Conservation (phyloP, 2,797 vertebrate species). For the Falco naumanni region DNA sequence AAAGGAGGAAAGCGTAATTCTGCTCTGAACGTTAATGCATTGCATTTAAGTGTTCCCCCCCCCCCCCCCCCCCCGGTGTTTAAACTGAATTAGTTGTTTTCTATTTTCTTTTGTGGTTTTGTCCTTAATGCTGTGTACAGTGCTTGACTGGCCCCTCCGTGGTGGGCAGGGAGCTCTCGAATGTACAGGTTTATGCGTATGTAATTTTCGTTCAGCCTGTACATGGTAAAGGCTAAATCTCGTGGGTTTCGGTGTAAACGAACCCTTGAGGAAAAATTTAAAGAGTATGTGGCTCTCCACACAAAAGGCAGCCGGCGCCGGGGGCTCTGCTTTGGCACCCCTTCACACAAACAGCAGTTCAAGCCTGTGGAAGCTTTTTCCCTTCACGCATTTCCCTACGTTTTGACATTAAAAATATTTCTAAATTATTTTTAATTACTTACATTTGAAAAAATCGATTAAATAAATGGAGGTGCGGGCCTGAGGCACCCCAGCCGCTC, state of each 20-base stretch:
- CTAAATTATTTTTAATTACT: rapidly evolving
- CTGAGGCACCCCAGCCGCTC: no score
- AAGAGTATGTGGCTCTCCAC: not conserved
- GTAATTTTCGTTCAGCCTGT: not conserved
- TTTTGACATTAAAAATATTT: not conserved
- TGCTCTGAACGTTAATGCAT: no score
- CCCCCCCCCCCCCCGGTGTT: not conserved
- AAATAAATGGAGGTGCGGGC: not conserved
- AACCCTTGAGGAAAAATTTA: not conserved
- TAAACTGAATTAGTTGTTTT: not conserved
- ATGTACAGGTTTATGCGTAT: rapidly evolving
- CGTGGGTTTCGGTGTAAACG: rapidly evolving
- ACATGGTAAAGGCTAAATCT: not conserved
- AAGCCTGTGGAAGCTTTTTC: not conserved
- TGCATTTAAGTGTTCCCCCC: not conserved
- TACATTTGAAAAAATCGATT: not conserved
- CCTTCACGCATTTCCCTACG: rapidly evolving
- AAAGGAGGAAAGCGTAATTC: not conserved
- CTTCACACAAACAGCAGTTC: not conserved
- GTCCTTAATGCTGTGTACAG: not conserved
- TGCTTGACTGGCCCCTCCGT: rapidly evolving
- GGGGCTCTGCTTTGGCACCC: not conserved
- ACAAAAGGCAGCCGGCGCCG: rapidly evolving
- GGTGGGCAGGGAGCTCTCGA: not conserved
- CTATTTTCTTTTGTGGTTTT: not conserved